Evolutionary conservation across 2,888 invertebrate species (phyloP).

Genomic region (Dendrolimus houi): DNA sequence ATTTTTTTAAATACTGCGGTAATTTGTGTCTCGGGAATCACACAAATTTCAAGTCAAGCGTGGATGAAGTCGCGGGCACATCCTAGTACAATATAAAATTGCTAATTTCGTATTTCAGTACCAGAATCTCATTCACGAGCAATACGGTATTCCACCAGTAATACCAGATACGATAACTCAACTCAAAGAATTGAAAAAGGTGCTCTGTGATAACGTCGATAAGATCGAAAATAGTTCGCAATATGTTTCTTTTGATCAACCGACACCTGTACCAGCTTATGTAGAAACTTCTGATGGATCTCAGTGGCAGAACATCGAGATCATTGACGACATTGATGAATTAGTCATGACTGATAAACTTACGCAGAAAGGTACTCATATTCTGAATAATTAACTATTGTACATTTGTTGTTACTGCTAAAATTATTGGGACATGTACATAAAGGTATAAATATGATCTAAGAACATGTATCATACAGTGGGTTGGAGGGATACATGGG

Average conservation of each 20-base stretch:
- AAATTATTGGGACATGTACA: no score
- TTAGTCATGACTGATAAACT: constrained; percentile 10
- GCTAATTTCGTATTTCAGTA: constrained; percentile 21
- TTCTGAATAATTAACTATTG: no score
- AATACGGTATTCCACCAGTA: constrained; percentile 25
- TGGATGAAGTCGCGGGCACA: no score
- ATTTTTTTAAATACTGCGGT: no score
- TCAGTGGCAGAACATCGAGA: constrained; percentile 39
- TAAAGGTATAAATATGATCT: no score
- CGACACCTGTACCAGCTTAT: constrained; percentile 3
- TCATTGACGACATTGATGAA: constrained; percentile 32
- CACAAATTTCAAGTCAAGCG: no score
- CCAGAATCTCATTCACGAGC: constrained; percentile 20
- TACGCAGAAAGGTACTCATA: constrained; percentile 4
- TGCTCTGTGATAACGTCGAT: constrained; percentile 14
- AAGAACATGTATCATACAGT: no score
- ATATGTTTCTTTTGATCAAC: constrained; percentile 12
- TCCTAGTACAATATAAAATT: no score
- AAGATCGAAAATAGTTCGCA: constrained; percentile 33
- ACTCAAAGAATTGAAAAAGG: constrained; percentile 22
- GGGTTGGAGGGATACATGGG: no score
- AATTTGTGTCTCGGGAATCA: no score
- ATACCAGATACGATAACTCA: constrained; percentile 23
- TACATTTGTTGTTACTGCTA: no score
- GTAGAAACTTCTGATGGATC: constrained; percentile 18